Conservation (phyloP, 2,888 invertebrate genomes). For the Hanleya hanleyi region DNA sequence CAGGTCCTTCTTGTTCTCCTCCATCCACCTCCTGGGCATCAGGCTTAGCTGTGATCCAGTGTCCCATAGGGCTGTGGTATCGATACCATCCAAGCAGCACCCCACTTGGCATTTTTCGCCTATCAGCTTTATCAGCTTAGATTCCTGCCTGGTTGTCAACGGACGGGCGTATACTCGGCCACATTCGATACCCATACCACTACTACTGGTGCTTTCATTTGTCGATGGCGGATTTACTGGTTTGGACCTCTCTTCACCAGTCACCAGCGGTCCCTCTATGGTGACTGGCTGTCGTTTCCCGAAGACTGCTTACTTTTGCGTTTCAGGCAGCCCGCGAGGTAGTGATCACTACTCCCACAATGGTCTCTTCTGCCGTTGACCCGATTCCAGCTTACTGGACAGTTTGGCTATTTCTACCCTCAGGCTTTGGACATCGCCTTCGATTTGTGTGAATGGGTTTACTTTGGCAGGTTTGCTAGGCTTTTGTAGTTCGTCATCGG, state of each 20-base stretch:
- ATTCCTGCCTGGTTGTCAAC: background rate
- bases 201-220: too few relatives aligned
- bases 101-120: constrained; percentile 4
- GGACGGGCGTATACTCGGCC: background rate
- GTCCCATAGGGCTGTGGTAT: constrained; percentile 12
- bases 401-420: background rate
- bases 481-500: background rate
- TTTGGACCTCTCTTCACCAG: background rate
- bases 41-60: background rate
- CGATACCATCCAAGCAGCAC: constrained; percentile 2
- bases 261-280: background rate
- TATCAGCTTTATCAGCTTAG: background rate
- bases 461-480: background rate
- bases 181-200: too few relatives aligned
- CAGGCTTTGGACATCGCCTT: background rate
- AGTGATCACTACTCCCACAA: constrained; percentile 8
- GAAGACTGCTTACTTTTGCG: background rate
- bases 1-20: background rate
- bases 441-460: background rate
- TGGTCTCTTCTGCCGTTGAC: too few relatives aligned
- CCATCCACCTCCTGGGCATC: background rate
- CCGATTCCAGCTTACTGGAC: background rate
- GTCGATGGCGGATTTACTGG: too few relatives aligned
- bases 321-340: constrained; percentile 2
- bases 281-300: constrained; percentile 9